Evolutionary conservation across 2,888 invertebrate species (phyloP), one percentile per base, ranked within the genome.

Genomic region (Gymnoscelis rufifasciata): DNA sequence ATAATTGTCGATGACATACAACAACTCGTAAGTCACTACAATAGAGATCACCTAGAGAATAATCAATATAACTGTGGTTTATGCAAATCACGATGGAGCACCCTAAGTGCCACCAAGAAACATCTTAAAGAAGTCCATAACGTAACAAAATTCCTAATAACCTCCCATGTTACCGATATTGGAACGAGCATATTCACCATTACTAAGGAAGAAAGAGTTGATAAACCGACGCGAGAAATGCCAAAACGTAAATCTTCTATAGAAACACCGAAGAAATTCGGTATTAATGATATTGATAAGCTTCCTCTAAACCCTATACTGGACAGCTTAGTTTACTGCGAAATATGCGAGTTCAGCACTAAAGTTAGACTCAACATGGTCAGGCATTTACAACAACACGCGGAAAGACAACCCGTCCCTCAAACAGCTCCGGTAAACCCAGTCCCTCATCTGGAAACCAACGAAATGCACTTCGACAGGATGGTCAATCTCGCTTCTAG

Each of bases 401-500:
- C 86, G 7, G 86, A 90, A 40, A 90, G 90, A 54, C 91, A 91
- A 52, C 88, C 88, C 0, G 93, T 91, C 5, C 91, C 94, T 0
- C 90, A 89, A 42, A 90, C 90, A 0, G 93, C 92, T 8, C 94
- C 94, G 0, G 92, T 95, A 0, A 95, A 95, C 83, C 95, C 95
- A 0, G 95, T 95, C 4, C 94, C 94, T 0, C 94, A 93, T 67
- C 80, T 95, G 27, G 93, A 93, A 57, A 91, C 92, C 29, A 93
- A 92, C 55, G 94, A 95, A 66, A 91, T 90, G 57, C 94, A 95
- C 90, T 95, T 95, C 66, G 95, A 95, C 71, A 94, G 93, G 71
- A 95, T 95, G 95, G 90, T 92, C 0, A 95, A 95, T 71, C 87
- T 95, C 11, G 95, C 95, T 0, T 92, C 93, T n/a, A 94, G 93